Conservation (phyloP, 2,113 vertebrate genomes). For the Erythrolamprus reginae region DNA sequence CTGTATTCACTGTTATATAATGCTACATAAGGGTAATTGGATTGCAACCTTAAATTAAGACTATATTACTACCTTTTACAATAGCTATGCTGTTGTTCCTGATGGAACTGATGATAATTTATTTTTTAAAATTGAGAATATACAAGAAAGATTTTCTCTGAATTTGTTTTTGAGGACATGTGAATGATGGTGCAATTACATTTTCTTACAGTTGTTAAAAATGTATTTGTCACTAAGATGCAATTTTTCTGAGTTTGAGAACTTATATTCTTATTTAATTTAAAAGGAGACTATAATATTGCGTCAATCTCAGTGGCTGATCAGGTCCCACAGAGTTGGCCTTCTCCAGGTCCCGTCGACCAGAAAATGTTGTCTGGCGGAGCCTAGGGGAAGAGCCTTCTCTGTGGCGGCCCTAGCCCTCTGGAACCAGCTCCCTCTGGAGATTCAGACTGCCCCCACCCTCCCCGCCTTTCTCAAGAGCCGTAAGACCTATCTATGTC, state of each 20-base stretch:
- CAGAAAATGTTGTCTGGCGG: no score
- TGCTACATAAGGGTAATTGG: not conserved
- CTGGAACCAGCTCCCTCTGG: no score
- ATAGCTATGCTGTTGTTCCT: not conserved
- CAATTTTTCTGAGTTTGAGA: not conserved
- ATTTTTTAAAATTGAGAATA: not conserved
- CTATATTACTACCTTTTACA: not conserved
- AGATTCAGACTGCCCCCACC: no score
- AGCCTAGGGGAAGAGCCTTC: no score
- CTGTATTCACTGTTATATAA: not conserved
- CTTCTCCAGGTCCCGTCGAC: no score
- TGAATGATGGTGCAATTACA: not conserved
- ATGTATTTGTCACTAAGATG: not conserved
- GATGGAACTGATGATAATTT: not conserved
- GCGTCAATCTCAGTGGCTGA: no score
- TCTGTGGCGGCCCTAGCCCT: no score
- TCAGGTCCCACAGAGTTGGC: no score
- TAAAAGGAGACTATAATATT: not conserved
- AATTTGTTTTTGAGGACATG: not conserved
- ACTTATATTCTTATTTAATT: not conserved
- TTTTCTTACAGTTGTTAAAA: not conserved
- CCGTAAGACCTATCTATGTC: no score
- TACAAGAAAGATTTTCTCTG: not conserved
- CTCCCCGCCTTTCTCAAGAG: no score
- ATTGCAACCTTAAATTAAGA: not conserved